Evolutionary conservation across 2,113 vertebrate genomes (phyloP), one percentile per base, ranked within the genome.

Genomic region (Antechinus flavipes): DNA sequence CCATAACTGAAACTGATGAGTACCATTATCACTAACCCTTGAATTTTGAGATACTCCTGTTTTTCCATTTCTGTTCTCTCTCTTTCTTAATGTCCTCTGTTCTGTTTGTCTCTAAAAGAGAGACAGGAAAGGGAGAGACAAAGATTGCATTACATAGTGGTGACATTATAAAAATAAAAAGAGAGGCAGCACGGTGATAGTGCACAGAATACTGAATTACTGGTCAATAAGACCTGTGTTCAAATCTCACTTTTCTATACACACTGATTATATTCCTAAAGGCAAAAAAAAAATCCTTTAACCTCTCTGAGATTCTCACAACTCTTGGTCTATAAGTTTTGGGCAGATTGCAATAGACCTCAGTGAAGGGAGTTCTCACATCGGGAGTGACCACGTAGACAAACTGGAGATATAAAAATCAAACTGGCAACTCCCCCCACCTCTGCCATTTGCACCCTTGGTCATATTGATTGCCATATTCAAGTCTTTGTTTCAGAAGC

Each of bases 21-120:
- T 46, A 42, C 49, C 91, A 94, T 8, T 27, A 27, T 14, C 55
- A 93, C 91, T 91, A 25, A 68, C 12, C 35, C 90, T 93, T 56
- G 94, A 93, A 93, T 50, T 27, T 50, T 54, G 1, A 42, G 42
- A 10, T 14, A 10, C 54, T n/a, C 8, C 19, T 27, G 7, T 52
- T 93, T 68, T 96, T 94, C 55, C 12, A 90, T 89, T 94, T 94
- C 92, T 91, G 94, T 35, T 61, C 54, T 22, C 26, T 26, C 52
- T 10, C 35, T n/a, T 93, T 95, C n/a, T 58, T 35, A 49, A 52
- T 1, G 16, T 46, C 42, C 89, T 93, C 56, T n/a, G 30, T 22
- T 8, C 53, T 90, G 25, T 90, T 97, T 46, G n/a, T 91, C 92
- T 93, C n/a, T 93, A 23, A 47, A 54, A 95, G 53, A 12, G 92